These are phyloP conservation scores for Trissoscelio sp. DNA, from an alignment of 2,888 invertebrate genomes.

Conservation along the genomic window DNA sequence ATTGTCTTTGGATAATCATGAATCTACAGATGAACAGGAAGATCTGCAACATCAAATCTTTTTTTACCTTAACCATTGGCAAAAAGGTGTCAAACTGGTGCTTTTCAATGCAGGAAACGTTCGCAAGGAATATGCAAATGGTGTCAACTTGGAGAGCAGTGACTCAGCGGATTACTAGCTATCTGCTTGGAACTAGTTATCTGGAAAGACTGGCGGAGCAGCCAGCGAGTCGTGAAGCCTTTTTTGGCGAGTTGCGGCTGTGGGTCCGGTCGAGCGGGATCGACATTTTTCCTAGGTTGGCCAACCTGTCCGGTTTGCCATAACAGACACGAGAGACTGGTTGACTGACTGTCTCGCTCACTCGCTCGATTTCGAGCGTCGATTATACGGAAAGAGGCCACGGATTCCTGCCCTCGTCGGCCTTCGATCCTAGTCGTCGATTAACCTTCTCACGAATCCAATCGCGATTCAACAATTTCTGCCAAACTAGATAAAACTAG, in stretches of 20 bases:
- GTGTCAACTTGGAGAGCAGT: slow-evolving; percentile 30
- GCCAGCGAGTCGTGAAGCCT: slow-evolving; percentile 34
- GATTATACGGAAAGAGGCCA: slow-evolving; percentile 53
- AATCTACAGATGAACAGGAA: no score
- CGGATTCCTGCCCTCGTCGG: slow-evolving; percentile 68
- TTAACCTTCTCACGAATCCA: slow-evolving; percentile 67
- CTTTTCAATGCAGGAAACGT: slow-evolving; percentile 15
- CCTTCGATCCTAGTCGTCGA: slow-evolving; percentile 70
- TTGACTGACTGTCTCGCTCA: slow-evolving; percentile 71
- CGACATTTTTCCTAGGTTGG: slow-evolving; percentile 75
- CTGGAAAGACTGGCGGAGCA: slow-evolving; percentile 33
- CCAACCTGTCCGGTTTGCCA: slow-evolving; percentile 53
- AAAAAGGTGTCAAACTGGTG: no score
- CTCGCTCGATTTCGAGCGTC: slow-evolving; percentile 69
- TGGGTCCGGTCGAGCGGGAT: slow-evolving; percentile 65
- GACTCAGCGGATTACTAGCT: slow-evolving; percentile 46
- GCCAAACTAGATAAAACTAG: no score
- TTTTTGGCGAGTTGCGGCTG: slow-evolving; percentile 34
- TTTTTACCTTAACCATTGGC: no score
- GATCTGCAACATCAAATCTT: no score
- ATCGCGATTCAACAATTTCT: no score
- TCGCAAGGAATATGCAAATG: slow-evolving; percentile 31
- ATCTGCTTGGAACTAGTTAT: slow-evolving; percentile 21
- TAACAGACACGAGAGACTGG: slow-evolving; percentile 52
- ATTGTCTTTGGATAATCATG: no score